Conservation (phyloP, 1,140 invertebrate species). For the Chelonus insularis region DNA sequence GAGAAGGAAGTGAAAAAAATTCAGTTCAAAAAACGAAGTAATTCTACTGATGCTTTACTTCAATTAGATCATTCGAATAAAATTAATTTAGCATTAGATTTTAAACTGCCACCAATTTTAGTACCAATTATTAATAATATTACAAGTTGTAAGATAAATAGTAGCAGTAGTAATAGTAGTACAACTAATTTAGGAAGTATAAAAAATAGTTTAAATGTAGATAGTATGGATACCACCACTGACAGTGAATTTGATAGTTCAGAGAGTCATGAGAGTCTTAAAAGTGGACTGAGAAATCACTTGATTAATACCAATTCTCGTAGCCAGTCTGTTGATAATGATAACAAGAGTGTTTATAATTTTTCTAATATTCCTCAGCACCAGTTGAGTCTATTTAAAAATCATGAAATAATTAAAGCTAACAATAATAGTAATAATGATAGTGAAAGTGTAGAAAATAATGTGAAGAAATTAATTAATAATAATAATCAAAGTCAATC, state of each 20-base stretch:
- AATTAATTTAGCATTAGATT: slow-evolving; percentile 45
- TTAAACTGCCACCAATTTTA: slow-evolving; percentile 71
- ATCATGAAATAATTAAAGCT: no score
- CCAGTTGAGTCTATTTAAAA: no score
- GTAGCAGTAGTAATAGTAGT: slow-evolving; percentile 43
- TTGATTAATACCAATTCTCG: slow-evolving; percentile 35
- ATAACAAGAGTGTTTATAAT: slow-evolving; percentile 24
- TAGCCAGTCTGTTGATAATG: slow-evolving; percentile 23
- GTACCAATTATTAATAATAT: slow-evolving; percentile 64
- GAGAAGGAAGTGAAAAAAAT: slow-evolving; percentile 50
- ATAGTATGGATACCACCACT: slow-evolving; percentile 28
- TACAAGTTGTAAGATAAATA: slow-evolving; percentile 43
- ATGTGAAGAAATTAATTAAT: no score
- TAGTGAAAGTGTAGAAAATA: no score
- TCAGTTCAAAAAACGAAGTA: slow-evolving; percentile 46
- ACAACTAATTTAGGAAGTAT: slow-evolving; percentile 39
- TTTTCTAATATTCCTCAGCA: no score
- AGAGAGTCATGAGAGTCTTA: slow-evolving; percentile 46
- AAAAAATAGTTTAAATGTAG: slow-evolving; percentile 29
- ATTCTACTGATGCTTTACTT: slow-evolving; percentile 45
- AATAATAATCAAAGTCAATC: no score
- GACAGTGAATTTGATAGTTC: slow-evolving; percentile 46
- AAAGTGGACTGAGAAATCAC: slow-evolving; percentile 40
- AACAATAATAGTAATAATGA: no score
- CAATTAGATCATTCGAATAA: slow-evolving; percentile 37